Base-by-base conservation (phyloP, 2,113 vertebrate species). In the Clarias macrocephalus region DNA sequence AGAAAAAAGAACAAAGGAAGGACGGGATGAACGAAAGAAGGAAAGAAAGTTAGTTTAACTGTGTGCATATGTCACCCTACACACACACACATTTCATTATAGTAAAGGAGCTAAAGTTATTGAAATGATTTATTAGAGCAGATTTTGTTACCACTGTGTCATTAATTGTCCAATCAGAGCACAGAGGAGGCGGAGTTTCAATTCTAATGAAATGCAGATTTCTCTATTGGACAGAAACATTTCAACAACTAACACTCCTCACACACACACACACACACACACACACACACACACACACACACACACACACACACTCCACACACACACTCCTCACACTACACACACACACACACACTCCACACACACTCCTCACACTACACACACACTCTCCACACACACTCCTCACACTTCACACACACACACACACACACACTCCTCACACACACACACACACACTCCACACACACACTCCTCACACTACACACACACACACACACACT, bases 11-110 rank as follows among this genome's bases (percentile, higher is more conserved):
- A 37, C 33, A 37, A 37, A 54, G 37, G 19, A 72, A 73, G 59
- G 33, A 70, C 28, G 72, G 70, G 15, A 28, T 6, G 13, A 84
- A 48, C 16, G 63, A 62, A 8, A 82, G 37, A 72, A 52, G 21
- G 16, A 73, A n/a, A 18, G 11, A 28, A 57, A 56, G 7, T 30
- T 30, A 8, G 18, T 28, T 59, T 80, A 59, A 80, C 5, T 80
- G 1, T 60, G 42, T 75, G 5, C 13, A n/a, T 28, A n/a, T 76
- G 5, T 21, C 7, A 37, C 18, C 13, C 16, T 70, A 33, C 28
- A 37, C 48, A 83, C 85, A 76, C 33, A 63, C n/a, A 84, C 80
- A 81, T 1, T n/a, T 73, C 6, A 60, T n/a, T n/a, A n/a, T 19
- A 80, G 33, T 59, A 59, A 59, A 80, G n/a, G 77, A 30, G 9